Evolutionary conservation across 1,140 invertebrate species (phyloP), one percentile per base, ranked within the genome.

Genomic region (Macrosteles quadrilineatus): DNA sequence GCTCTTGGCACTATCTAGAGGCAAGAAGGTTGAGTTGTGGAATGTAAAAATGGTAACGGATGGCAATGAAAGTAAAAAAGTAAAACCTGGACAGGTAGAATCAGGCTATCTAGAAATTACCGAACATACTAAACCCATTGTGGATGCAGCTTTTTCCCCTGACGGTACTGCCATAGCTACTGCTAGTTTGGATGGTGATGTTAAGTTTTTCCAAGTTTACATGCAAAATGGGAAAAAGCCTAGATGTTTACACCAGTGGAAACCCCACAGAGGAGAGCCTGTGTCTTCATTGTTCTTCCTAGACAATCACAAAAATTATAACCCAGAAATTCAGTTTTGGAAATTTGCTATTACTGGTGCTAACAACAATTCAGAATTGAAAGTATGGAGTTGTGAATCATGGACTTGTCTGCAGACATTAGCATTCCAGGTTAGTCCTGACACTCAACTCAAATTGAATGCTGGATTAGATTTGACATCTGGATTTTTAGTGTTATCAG

Each of bases 391-490:
- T 9, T 98, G 96, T 80, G 91, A 96, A 77, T 86, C 92, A 0
- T 98, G 96, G 96, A 86, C 85, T 31, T 97, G 95, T 77, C 82
- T 97, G 19, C 96, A 98, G 81, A 96, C 91, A 0, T 88, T 98
- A 67, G 87, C 82, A 74, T 95, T 91, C 76, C 77, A 0, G 78
- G 81, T 3, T 80, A 81, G 62, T 63, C 76, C 57, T 47, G 69
- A 55, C 27, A 72, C 70, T 74, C 9, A 43, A 70, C 78, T 80
- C 30, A 81, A 78, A 71, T 79, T 94, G 31, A 96, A 95, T 81
- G 90, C 93, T 0, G 86, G 87, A 30, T 82, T 97, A 25, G 95
- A 97, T 83, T 82, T 90, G 1, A 90, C 90, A 69, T 91, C 93
- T 9, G 87, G 86, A 65, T 96, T 93, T 80, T 82, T 98, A 31